Conservation (phyloP, 2,113 vertebrate species). For the Eubucco bourcierii region DNA sequence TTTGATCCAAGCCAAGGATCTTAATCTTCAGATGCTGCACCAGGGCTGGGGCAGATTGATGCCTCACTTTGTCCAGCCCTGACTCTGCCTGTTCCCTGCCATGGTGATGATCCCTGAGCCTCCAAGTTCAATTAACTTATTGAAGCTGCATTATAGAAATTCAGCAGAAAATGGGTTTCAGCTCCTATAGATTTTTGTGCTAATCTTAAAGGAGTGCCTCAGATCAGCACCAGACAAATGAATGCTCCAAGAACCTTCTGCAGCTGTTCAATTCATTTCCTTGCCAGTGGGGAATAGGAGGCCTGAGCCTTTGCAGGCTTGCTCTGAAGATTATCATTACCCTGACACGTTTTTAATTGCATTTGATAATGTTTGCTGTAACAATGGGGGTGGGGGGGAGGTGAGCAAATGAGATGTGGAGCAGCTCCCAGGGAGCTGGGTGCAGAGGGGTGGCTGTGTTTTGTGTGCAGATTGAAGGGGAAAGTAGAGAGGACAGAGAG, state of each 20-base stretch:
- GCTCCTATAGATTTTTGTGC: not conserved
- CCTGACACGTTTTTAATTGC: not conserved
- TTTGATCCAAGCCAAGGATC: slow-evolving; percentile 43
- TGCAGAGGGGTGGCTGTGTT: not conserved
- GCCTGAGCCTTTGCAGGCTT: not conserved
- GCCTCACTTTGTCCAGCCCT: not conserved
- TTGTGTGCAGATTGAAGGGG: not conserved
- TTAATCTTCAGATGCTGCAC: slow-evolving; percentile 14
- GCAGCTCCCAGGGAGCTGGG: not conserved
- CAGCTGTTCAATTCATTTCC: not conserved
- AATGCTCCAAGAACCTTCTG: not conserved
- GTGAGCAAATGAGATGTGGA: not conserved
- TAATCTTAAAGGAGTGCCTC: slow-evolving; percentile 1
- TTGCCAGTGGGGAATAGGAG: not conserved
- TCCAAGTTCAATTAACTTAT: slow-evolving; percentile 31
- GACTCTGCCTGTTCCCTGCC: not conserved
- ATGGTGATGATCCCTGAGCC: not conserved
- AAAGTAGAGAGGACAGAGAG: not conserved
- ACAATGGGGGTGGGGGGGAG: not conserved
- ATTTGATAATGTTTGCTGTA: not conserved
- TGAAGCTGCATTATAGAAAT: not conserved
- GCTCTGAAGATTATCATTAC: not conserved
- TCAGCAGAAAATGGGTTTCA: not conserved
- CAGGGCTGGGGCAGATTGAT: not conserved
- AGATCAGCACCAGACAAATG: not conserved